A percentile compares a stretch with the other conserved stretches of the same genome.
Conservation (phyloP, 1,140 invertebrate species). For the Papilio xuthus region DNA sequence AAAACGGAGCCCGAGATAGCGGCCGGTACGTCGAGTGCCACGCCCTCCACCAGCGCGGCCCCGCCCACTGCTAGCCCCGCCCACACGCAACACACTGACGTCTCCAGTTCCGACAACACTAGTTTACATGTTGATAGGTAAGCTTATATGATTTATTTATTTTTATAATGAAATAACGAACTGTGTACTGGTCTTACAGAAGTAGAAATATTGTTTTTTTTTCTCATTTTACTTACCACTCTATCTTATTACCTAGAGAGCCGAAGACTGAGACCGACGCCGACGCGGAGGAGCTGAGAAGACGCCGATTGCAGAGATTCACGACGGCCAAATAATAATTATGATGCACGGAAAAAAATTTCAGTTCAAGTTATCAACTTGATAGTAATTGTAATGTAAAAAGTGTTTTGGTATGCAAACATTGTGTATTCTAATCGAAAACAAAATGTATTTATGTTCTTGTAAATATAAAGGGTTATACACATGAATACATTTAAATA, state of each 20-base stretch:
- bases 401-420: constrained; percentile 75
- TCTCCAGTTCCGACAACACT: constrained; percentile 27
- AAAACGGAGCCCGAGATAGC: constrained; percentile 60
- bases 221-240: too few species aligned
- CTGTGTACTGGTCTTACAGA: too few species aligned
- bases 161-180: not conserved
- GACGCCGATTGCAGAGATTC: constrained; percentile 88
- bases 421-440: constrained; percentile 76
- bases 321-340: constrained; percentile 75
- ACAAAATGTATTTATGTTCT: constrained; percentile 78
- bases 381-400: constrained; percentile 76
- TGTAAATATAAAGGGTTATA: constrained; percentile 80
- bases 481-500: constrained; percentile 76
- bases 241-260: constrained; percentile 48
- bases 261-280: constrained; percentile 62
- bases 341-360: constrained; percentile 47
- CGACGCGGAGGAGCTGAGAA: constrained; percentile 83
- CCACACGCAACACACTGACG: constrained; percentile 37
- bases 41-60: constrained; percentile 53
- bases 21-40: constrained; percentile 43
- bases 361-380: constrained; percentile 63
- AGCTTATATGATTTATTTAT: not conserved
- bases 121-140: constrained; percentile 39
- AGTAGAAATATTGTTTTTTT: not conserved
- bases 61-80: constrained; percentile 58